Base-by-base conservation (phyloP, 2,797 vertebrate species). In the Odontamblyopus lacepedii region DNA sequence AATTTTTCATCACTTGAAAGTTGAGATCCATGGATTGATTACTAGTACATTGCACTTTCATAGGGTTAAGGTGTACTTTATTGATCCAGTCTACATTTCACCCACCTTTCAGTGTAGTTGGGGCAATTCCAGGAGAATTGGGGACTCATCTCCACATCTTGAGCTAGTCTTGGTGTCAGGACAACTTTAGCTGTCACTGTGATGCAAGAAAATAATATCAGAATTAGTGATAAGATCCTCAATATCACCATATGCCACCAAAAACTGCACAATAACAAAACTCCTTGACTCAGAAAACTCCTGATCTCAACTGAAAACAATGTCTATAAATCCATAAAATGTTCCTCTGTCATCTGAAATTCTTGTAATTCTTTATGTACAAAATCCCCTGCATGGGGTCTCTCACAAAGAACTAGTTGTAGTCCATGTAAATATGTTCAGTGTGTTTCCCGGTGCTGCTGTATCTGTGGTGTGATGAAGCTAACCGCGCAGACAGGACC, bases 381-480 rank as follows among this genome's bases (percentile, higher is more conserved):
- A 65, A 61, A 63, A 55, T 57, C 63, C 61, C 57, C 32, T 38
- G 57, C 69, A 30, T 48, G 12, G 8, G 63, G 11, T 74, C 56
- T 44, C 63, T 59, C 44, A 87, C 83, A 92, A 84, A 80, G 83
- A 81, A 61, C 50, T 66, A 38, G 50, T 75, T 79, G 77, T 64
- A 55, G 83, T 63, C 71, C 84, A 69, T 84, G 74, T 83, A 85
- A 86, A 83, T 84, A 81, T 29, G 75, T 74, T 63, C 78, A 67
- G 72, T 72, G 77, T 88, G 79, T 83, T 75, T 77, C 71, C 76
- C 23, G 60, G 77, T 76, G 76, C 64, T 48, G n/a, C 75, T 67
- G 78, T 74, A 78, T 83, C 77, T 89, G 89, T 73, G 86, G 87
- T 77, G 66, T 73, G 75, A 81, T 81, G 80, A 71, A 82, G 81